Conservation (phyloP, 53 echinoderm and acorn worm genomes). For the Patiria pectinifera region DNA sequence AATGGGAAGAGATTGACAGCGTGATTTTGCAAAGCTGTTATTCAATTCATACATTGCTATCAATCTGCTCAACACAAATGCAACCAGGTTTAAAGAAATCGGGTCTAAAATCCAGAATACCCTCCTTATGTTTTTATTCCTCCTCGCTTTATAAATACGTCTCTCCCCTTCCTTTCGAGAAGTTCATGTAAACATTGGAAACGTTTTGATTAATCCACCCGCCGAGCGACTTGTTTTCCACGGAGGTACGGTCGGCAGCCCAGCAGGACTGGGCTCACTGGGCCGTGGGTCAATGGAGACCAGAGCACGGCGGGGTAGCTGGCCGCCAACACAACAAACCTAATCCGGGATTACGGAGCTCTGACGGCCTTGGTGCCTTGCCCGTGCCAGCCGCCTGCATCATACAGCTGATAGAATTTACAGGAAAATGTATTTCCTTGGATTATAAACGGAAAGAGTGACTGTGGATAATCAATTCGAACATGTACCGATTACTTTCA, state of each 20-base stretch:
- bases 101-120: too few species aligned
- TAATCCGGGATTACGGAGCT: slow-evolving; percentile 26
- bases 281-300: slow-evolving; percentile 9
- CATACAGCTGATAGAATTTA: slow-evolving; percentile 31
- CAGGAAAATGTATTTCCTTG: slow-evolving; percentile 1
- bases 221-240: background rate
- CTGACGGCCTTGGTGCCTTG: background rate
- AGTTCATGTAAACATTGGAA: background rate
- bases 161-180: too few species aligned
- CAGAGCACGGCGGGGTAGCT: slow-evolving; percentile 47
- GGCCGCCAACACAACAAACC: slow-evolving; percentile 43
- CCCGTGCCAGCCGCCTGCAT: background rate
- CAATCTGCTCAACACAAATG: too few species aligned
- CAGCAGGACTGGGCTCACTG: background rate
- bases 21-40: too few species aligned
- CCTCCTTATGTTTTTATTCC: too few species aligned
- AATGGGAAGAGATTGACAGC: too few species aligned
- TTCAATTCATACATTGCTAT: too few species aligned
- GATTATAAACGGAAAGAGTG: background rate
- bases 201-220: background rate
- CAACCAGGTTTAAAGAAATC: too few species aligned
- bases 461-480: background rate
- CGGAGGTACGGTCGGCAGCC: background rate
- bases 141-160: too few species aligned
- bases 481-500: background rate